Base-by-base conservation (phyloP, 2,113 vertebrate species). In the Zosterops pallidus region DNA sequence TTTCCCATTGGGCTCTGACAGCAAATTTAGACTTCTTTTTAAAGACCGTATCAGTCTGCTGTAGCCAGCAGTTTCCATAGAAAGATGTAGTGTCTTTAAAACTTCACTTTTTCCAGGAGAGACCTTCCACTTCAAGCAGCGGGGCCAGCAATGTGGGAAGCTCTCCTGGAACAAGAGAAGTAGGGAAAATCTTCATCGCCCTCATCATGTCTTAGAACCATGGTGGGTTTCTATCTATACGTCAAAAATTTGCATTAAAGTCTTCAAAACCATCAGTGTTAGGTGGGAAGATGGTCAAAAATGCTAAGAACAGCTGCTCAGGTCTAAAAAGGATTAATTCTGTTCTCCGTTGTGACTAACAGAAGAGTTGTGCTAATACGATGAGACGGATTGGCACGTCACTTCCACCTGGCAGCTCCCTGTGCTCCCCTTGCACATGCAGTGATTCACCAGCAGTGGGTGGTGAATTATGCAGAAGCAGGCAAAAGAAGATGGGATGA, bases 401-500 rank as follows among this genome's bases (percentile, higher is more conserved):
- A 90, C 69, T 96, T 96, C 92, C 92, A 92, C 79, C 77, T 71
- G 68, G 90, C 87, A 95, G 55, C 88, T 95, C 93, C 82, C 93
- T 35, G 46, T 20, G 75, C 87, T 95, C 79, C 44, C 19, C 83
- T 94, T 86, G 93, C 88, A 97, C 92, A 93, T 83, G 83, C 90
- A 67, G 57, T 96, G 95, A 96, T 96, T 95, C 94, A 95, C 95
- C 94, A 96, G 92, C 80, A 93, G 96, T 96, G 95, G 96, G 96
- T 92, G 94, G 92, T 64, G 92, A 94, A 89, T 96, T 92, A 88
- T 29, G 52, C 82, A 74, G 79, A 60, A 78, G 33, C 12, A 0
- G 65, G 62, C 4, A 4, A 59, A 88, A 67, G 83, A 65, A 79
- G 31, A 89, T 31, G 60, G 33, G 64, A 86, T 3, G 6, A 44